A percentile compares a stretch with the other conserved stretches of the same genome.
Conservation (phyloP, 2,113 vertebrate genomes). For the Probosciger aterrimus region DNA sequence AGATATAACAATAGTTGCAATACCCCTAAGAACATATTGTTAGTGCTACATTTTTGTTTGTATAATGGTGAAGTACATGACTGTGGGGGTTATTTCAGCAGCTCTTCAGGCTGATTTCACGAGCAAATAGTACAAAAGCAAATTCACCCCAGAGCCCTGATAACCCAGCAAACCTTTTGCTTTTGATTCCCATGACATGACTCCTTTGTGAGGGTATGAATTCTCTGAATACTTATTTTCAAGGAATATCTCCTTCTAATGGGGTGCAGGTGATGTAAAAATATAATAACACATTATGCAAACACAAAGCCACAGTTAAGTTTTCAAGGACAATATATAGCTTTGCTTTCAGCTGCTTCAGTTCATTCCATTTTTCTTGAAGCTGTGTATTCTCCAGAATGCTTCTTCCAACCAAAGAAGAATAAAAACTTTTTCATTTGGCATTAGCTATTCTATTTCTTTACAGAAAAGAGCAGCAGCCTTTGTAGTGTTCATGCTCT, state of each 20-base stretch:
- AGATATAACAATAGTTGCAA: not conserved
- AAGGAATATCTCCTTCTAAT: slow-evolving; percentile 2
- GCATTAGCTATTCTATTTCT: not conserved
- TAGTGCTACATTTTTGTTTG: not conserved
- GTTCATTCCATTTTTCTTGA: not conserved
- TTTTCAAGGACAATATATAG: not conserved
- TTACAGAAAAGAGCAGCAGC: not conserved
- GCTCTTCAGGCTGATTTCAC: not conserved
- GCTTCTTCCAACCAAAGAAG: not conserved
- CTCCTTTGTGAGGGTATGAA: not conserved
- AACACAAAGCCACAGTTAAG: not conserved
- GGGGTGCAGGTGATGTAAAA: not conserved
- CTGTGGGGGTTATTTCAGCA: not conserved
- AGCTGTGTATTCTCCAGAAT: not conserved
- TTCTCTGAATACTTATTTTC: slow-evolving; percentile 20
- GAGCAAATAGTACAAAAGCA: not conserved
- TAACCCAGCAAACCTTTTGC: not conserved
- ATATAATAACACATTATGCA: slow-evolving; percentile 19
- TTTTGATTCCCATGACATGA: not conserved
- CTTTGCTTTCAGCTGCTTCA: not conserved
- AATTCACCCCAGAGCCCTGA: not conserved
- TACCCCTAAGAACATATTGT: not conserved
- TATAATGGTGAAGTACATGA: not conserved
- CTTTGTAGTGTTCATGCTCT: not conserved
- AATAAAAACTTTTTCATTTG: not conserved